Base-by-base conservation (phyloP, 2,888 invertebrate genomes). In the Andrena flavipes region DNA sequence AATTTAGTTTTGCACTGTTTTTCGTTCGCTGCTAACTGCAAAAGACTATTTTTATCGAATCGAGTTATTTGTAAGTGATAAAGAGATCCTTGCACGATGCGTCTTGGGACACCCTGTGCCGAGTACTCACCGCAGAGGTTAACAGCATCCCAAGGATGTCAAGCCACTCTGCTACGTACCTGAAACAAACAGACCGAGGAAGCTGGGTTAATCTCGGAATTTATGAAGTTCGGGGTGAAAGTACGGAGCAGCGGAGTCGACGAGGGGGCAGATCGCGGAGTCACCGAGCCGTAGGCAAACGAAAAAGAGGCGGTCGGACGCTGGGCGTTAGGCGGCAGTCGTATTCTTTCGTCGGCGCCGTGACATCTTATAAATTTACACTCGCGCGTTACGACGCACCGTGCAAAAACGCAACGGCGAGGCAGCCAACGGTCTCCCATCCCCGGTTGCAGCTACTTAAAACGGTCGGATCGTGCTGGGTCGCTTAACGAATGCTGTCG, bases 401-500 rank as follows among this genome's bases (percentile, higher is more conserved):
- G 30, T 8, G 42, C 65, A 76, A 79, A 77, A 82, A 76, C 16
- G 73, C 13, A 20, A 26, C 54, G 77, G 71, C 10, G 75, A 35
- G 26, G 35, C 63, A 71, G 42, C 2, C 42, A 51, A 42, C 54
- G 54, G 33, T 49, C 51, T 42, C 42, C 60, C 48, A 59, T 59
- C 54, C 54, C 62, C 29, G 75, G 65, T 73, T 67, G 70, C 51
- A 60, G 74, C 67, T 64, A 72, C 77, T 85, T 80, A 80, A 85
- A 86, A 83, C 73, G 85, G 64, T 75, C 76, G 70, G 76, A 76
- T 71, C 73, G 73, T 74, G 68, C 71, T 63, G 67, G 71, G 76
- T 78, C 76, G 80, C 54, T 70, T 85, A 85, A 85, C 85, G 84
- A 86, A 86, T 80, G 85, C 77, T 80, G 85, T 85, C 85, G 84